A percentile compares a stretch with the other conserved stretches of the same genome.
Evolutionary conservation across 2,888 invertebrate genomes (phyloP).

Genomic region (Agrypnus murinus): DNA sequence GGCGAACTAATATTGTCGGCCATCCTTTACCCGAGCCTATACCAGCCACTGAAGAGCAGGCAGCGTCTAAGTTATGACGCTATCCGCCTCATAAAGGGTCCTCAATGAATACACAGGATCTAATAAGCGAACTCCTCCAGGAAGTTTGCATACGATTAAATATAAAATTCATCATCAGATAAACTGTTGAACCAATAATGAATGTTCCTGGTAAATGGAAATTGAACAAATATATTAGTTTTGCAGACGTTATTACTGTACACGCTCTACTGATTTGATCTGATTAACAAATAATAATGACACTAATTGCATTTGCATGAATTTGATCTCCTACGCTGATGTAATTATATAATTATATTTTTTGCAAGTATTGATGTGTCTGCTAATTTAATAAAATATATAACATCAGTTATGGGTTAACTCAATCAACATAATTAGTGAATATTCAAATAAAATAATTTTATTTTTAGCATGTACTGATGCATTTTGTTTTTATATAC

Average conservation of each 20-base stretch:
- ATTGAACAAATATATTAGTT: constrained; percentile 18
- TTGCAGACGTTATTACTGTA: constrained; percentile 25
- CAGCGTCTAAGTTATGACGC: constrained; percentile 46
- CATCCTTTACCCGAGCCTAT: constrained; percentile 46
- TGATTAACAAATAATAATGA: constrained; percentile 38
- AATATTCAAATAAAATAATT: no score
- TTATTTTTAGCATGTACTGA: no score
- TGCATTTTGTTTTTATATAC: no score
- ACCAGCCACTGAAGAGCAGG: constrained; percentile 39
- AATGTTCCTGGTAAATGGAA: background rate
- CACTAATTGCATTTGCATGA: constrained; percentile 36
- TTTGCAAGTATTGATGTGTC: no score
- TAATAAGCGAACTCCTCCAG: constrained; percentile 44
- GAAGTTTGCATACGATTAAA: constrained; percentile 47
- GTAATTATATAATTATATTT: no score
- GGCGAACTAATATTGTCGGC: constrained; percentile 48
- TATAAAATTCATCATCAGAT: constrained; percentile 24
- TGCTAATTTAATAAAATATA: no score
- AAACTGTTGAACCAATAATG: constrained; percentile 18
- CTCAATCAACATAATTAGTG: no score
- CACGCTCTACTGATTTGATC: constrained; percentile 17
- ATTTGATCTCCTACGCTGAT: constrained; percentile 24
- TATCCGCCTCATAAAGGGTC: constrained; percentile 43
- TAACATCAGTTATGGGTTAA: no score
- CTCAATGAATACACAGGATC: constrained; percentile 48